phyloP scores from a whole-genome alignment of 2,113 vertebrate genomes.

The Vulpes lagopus region DNA sequence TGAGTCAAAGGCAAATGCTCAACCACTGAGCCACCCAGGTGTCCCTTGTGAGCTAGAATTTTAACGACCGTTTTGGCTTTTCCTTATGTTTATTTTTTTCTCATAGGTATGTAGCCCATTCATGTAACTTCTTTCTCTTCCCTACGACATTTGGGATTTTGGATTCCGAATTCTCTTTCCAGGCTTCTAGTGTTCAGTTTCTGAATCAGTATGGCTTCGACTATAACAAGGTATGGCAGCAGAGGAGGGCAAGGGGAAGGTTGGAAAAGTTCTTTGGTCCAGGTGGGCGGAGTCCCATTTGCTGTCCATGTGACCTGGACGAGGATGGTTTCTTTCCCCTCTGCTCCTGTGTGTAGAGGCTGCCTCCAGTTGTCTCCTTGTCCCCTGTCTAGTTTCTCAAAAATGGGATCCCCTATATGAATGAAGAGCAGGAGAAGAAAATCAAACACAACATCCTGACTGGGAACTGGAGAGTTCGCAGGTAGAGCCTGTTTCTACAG shows the following conservation, averaged over 20 bases:
- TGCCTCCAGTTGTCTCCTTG: background rate
- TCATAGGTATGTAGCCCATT: constrained; percentile 86
- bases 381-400: constrained; percentile 85
- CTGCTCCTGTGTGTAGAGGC: background rate
- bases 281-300: accelerated
- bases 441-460: constrained; percentile 79
- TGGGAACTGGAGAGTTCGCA: constrained; percentile 80
- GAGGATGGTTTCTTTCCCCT: background rate
- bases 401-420: constrained; percentile 89
- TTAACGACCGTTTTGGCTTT: no score
- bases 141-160: constrained; percentile 84
- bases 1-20: no score
- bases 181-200: constrained; percentile 87
- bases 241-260: accelerated
- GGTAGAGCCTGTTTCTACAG: constrained; percentile 64
- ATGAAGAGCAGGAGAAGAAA: constrained; percentile 86
- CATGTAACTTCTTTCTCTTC: constrained; percentile 89
- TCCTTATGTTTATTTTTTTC: background rate
- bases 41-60: no score
- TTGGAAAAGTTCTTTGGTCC: background rate
- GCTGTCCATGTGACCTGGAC: accelerated
- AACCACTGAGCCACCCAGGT: no score
- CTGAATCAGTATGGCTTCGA: constrained; percentile 88
- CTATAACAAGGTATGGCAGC: constrained; percentile 87
- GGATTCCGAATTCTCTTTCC: constrained; percentile 86